These are phyloP conservation scores for Hydropotes inermis DNA, from an alignment of 2,113 vertebrate genomes.

Conservation along the genomic window DNA sequence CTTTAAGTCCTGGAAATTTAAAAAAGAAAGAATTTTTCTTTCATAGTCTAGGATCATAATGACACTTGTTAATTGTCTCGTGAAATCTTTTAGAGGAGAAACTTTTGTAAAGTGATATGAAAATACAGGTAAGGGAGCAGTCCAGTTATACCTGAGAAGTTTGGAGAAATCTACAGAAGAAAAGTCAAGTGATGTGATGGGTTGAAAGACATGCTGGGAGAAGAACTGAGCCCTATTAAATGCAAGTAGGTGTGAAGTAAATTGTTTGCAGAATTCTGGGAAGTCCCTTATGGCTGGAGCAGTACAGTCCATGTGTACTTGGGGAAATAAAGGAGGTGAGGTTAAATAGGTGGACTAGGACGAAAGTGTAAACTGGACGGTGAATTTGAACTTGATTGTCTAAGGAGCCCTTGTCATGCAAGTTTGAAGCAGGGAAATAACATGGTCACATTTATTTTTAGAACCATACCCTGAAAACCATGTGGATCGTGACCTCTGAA, in stretches of 20 bases:
- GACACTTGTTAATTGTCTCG: neutral
- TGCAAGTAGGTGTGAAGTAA: neutral
- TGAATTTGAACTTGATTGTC: neutral
- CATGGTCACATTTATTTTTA: neutral
- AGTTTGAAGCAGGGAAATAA: neutral
- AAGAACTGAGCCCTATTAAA: neutral
- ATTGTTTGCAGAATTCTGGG: neutral
- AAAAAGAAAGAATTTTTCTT: neutral
- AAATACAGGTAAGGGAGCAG: neutral
- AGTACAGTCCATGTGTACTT: neutral
- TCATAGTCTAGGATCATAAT: neutral
- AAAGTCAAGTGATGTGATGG: neutral
- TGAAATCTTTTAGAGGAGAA: neutral
- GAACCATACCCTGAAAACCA: neutral
- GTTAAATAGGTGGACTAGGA: neutral
- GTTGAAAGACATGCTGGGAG: neutral
- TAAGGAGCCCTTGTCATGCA: neutral
- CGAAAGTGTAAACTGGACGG: neutral
- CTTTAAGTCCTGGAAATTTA: neutral
- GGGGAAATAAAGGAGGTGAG: neutral
- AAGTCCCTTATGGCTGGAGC: neutral
- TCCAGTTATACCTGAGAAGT: neutral
- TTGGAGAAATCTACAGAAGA: neutral
- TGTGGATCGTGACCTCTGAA: neutral
- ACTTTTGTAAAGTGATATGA: constrained; percentile 3